phyloP scores from a whole-genome alignment of 2,113 vertebrate species.

The Serinus canaria region DNA sequence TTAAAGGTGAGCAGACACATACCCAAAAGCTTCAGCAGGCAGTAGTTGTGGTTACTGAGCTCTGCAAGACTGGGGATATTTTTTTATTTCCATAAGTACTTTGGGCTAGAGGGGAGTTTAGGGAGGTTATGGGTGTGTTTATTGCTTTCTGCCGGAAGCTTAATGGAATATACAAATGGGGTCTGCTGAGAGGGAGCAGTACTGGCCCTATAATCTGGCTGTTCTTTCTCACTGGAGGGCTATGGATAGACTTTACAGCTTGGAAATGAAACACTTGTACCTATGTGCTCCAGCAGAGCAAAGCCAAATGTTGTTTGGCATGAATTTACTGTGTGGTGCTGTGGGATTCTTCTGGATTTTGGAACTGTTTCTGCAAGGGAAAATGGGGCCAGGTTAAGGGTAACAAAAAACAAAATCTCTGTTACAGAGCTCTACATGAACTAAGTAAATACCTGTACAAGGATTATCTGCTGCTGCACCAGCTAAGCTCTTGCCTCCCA shows the following conservation, averaged over 20 bases:
- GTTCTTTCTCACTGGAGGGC: not conserved
- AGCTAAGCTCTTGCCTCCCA: not conserved
- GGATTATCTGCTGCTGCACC: not conserved
- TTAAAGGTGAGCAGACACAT: not conserved
- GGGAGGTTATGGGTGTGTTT: not conserved
- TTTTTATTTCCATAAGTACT: not conserved
- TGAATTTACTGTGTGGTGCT: not conserved
- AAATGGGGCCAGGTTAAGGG: not conserved
- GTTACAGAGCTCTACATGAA: not conserved
- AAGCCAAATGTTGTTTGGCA: conserved; percentile 17
- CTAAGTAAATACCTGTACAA: not conserved
- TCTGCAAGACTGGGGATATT: not conserved
- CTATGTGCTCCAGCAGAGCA: not conserved
- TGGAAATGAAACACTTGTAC: not conserved
- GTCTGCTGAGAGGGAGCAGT: not conserved
- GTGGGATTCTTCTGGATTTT: not conserved
- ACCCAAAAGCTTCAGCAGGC: not conserved
- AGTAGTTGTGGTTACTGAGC: not conserved
- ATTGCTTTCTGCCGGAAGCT: not conserved
- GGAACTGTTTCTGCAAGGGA: not conserved
- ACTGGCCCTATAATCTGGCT: not conserved
- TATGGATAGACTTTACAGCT: not conserved
- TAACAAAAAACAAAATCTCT: not conserved
- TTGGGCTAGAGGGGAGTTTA: not conserved
- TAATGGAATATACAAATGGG: not conserved